phyloP scores from a whole-genome alignment of 2,797 vertebrate genomes.

The Molossus molossus region DNA sequence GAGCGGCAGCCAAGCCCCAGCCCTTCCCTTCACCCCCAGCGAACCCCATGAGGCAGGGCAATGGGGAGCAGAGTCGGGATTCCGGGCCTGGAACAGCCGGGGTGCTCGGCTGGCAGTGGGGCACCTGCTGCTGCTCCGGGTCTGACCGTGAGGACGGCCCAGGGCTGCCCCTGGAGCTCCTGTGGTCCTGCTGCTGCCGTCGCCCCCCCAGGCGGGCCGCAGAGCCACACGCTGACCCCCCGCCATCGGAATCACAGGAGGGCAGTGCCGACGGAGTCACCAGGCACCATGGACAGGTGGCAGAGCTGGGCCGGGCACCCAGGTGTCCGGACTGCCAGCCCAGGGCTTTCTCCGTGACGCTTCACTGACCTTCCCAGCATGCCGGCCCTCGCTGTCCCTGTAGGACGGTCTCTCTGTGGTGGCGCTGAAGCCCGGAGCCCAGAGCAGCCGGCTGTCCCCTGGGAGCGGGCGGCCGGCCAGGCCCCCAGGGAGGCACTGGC shows the following conservation, averaged over 20 bases:
- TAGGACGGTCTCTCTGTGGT: background rate
- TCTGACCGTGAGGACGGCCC: background rate
- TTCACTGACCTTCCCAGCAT: background rate
- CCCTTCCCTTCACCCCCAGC: background rate
- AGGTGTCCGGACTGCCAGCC: background rate
- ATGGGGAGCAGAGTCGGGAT: background rate
- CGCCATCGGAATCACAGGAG: background rate
- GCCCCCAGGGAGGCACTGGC: background rate
- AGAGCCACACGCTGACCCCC: background rate
- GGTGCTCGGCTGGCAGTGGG: background rate
- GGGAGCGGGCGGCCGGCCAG: background rate
- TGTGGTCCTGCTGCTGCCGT: background rate
- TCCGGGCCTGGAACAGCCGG: background rate
- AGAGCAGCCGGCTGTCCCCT: accelerated
- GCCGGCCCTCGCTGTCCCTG: background rate
- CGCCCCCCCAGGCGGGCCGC: background rate
- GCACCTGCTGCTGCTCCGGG: background rate
- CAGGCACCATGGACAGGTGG: background rate
- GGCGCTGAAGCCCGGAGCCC: background rate
- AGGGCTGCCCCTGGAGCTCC: background rate
- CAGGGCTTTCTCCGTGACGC: background rate
- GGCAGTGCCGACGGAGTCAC: background rate
- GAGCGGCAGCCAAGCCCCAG: background rate
- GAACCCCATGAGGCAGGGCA: background rate
- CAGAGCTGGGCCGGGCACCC: background rate